Conservation (phyloP, 2,888 invertebrate genomes). For the Dicranocentrus wangi region DNA sequence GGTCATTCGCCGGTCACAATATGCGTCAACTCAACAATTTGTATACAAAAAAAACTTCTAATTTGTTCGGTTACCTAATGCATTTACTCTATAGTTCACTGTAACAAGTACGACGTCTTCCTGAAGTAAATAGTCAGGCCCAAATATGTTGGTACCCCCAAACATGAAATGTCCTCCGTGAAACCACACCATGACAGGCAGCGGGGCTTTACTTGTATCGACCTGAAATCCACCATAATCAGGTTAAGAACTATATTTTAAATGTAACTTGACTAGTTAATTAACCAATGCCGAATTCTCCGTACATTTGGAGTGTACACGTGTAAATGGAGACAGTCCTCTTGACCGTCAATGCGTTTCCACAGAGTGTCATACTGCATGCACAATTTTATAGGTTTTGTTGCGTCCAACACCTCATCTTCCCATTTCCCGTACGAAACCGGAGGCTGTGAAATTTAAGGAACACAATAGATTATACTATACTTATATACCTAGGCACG, state of each 20-base stretch:
- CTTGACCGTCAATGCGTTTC: constrained; percentile 34
- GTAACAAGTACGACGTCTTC: constrained; percentile 65
- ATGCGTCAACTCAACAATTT: no score
- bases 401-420: constrained; percentile 52
- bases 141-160: constrained; percentile 55
- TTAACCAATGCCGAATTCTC: no score
- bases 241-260: not conserved
- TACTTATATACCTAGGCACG: not conserved
- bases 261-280: no score
- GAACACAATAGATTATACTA: not conserved
- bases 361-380: constrained; percentile 37
- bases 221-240: not conserved
- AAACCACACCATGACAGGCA: constrained; percentile 67
- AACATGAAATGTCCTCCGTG: constrained; percentile 59
- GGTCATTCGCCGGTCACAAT: no score
- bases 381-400: constrained; percentile 39
- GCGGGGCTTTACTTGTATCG: constrained; percentile 26
- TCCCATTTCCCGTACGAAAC: constrained; percentile 54
- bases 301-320: constrained; percentile 44
- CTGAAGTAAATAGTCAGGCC: constrained; percentile 63
- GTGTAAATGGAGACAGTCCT: constrained; percentile 48
- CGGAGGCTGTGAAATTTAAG: constrained; percentile 42
- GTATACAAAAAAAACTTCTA: no score
- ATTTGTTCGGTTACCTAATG: constrained; percentile 37
- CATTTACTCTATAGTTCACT: constrained; percentile 60